phyloP scores from a whole-genome alignment of 2,888 invertebrate genomes.

The Xiphydria camelus region DNA sequence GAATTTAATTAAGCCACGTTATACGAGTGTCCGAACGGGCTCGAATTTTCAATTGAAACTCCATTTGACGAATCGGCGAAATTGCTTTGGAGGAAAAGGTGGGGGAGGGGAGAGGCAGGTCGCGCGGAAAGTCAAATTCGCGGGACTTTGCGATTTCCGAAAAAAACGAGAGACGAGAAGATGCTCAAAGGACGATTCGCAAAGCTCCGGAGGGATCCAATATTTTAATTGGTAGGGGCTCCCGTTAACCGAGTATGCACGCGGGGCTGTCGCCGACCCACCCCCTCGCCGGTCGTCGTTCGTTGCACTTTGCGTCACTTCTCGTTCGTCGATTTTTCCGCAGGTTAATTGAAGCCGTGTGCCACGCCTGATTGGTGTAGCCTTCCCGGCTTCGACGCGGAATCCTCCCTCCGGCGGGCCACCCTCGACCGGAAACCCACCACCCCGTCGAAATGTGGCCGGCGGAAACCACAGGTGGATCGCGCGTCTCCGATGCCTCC shows the following conservation, averaged over 20 bases:
- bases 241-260: not conserved
- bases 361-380: conserved; percentile 1
- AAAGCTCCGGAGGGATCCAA: too few species aligned
- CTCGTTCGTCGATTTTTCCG: conserved; percentile 14
- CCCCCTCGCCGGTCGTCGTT: not conserved
- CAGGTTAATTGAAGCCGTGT: conserved; percentile 19
- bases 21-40: too few species aligned
- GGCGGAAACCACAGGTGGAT: not conserved
- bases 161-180: too few species aligned
- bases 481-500: not conserved
- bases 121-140: too few species aligned
- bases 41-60: too few species aligned
- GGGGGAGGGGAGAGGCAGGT: too few species aligned
- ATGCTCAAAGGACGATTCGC: too few species aligned
- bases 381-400: conserved; percentile 16
- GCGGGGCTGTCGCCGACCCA: not conserved
- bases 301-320: conserved; percentile 1
- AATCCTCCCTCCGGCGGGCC: conserved; percentile 2
- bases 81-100: too few species aligned
- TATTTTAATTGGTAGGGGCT: not conserved
- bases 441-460: not conserved
- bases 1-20: too few species aligned
- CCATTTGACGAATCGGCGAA: too few species aligned
- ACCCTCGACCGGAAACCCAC: too few species aligned
- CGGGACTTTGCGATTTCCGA: too few species aligned